Conservation (phyloP, 92 coral and sea anemone species). For the Zoanthus solanderi region DNA sequence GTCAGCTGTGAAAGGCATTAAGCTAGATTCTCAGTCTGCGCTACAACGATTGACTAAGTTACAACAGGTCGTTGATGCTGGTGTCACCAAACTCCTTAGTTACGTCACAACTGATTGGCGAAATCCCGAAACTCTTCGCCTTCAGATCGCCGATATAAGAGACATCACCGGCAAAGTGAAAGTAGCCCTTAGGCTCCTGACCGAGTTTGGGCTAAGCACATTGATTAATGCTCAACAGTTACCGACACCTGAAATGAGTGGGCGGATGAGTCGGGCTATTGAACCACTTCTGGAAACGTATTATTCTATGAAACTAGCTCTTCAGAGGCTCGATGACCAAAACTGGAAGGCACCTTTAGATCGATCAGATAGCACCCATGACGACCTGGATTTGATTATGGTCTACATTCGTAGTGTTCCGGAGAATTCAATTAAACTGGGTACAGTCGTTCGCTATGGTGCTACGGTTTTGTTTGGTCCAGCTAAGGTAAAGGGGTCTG, state of each 20-base stretch:
- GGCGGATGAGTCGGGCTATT: slow-evolving; percentile 82
- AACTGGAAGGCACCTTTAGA: slow-evolving; percentile 88
- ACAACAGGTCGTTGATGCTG: slow-evolving; percentile 93
- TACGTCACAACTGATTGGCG: slow-evolving; percentile 94
- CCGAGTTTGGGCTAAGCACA: slow-evolving; percentile 93
- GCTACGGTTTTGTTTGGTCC: slow-evolving; percentile 70
- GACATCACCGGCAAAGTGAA: slow-evolving; percentile 94
- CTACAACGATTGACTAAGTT: slow-evolving; percentile 85
- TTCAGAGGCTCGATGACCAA: slow-evolving; percentile 88
- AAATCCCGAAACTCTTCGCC: slow-evolving; percentile 72
- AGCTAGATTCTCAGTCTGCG: slow-evolving; percentile 73
- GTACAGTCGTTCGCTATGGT: slow-evolving; percentile 74
- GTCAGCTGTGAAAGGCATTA: slow-evolving; percentile 90
- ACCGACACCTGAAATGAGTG: slow-evolving; percentile 73
- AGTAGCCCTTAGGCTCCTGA: slow-evolving; percentile 89
- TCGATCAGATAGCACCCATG: slow-evolving; percentile 70
- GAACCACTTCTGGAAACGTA: slow-evolving; percentile 93
- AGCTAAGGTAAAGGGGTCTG: slow-evolving; percentile 12
- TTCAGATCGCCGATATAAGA: slow-evolving; percentile 87
- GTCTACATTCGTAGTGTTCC: slow-evolving; percentile 87
- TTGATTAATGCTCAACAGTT: slow-evolving; percentile 81
- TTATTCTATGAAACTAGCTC: slow-evolving; percentile 87
- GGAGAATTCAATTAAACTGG: slow-evolving; percentile 82
- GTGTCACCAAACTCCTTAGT: slow-evolving; percentile 84
- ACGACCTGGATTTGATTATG: slow-evolving; percentile 90